Percentiles rank a stretch among this genome's conserved stretches.
Evolutionary conservation across 2,888 invertebrate species (phyloP).

Genomic region (Arrhopalites spinosus): DNA sequence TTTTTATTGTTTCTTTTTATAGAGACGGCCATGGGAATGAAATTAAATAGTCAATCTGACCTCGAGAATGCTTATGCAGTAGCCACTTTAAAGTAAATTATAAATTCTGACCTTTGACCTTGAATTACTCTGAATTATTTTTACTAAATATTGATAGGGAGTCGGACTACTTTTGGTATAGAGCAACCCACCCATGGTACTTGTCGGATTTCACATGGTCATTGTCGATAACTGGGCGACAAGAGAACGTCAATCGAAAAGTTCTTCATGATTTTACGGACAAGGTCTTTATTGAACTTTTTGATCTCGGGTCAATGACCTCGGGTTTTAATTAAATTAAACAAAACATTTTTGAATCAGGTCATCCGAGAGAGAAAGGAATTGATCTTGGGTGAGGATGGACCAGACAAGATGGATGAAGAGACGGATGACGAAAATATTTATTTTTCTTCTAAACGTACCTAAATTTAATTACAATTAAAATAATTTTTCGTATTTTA

Average conservation of each 20-base stretch:
- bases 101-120: neutral
- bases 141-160: neutral
- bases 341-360: neutral
- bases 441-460: neutral
- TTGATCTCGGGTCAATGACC: too few species aligned
- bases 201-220: neutral
- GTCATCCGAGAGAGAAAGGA: slow-evolving; percentile 4
- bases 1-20: neutral
- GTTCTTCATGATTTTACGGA: slow-evolving; percentile 11
- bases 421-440: neutral
- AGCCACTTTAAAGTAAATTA: neutral
- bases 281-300: neutral
- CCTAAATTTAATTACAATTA: neutral
- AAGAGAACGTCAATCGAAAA: neutral
- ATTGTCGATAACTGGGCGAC: neutral
- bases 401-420: neutral
- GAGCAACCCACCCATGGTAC: neutral
- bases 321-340: neutral
- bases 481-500: neutral
- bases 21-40: slow-evolving; percentile 6
- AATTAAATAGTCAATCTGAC: neutral
- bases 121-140: neutral
- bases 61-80: neutral
- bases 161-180: neutral
- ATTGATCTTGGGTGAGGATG: neutral